Evolutionary conservation across 2,888 invertebrate species (phyloP).

Genomic region (Gymnocheta viridis): DNA sequence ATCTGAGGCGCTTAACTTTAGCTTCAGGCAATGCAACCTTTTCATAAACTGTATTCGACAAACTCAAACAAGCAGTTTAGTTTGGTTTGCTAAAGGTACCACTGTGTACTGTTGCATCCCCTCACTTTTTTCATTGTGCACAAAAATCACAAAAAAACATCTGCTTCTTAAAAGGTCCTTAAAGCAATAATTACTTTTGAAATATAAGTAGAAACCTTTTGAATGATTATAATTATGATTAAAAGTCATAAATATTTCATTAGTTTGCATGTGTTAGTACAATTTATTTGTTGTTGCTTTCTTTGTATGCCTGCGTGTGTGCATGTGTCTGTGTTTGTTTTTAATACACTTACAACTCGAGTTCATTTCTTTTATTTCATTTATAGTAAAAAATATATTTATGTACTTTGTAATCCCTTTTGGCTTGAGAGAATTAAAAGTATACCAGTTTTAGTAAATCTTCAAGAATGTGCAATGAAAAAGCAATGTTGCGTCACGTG

Average conservation of each 20-base stretch:
- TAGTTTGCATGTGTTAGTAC: not conserved
- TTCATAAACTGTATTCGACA: too few relatives aligned
- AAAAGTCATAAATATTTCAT: constrained; percentile 52
- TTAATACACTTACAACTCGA: constrained; percentile 35
- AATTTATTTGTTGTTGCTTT: not conserved
- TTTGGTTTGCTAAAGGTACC: not conserved
- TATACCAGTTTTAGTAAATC: constrained; percentile 41
- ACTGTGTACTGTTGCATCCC: not conserved
- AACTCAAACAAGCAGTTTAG: too few relatives aligned
- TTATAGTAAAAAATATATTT: constrained; percentile 19
- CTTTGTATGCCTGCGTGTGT: not conserved
- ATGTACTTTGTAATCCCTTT: constrained; percentile 26
- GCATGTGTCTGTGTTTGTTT: not conserved
- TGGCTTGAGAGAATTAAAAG: constrained; percentile 27
- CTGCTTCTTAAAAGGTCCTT: constrained; percentile 25
- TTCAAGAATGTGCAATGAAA: constrained; percentile 29
- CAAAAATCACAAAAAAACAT: not conserved
- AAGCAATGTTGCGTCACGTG: constrained; percentile 66
- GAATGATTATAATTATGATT: constrained; percentile 34
- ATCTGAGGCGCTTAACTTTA: too few relatives aligned
- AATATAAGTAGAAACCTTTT: not conserved
- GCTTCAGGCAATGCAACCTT: too few relatives aligned
- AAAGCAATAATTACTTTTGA: constrained; percentile 30
- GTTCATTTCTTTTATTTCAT: constrained; percentile 21
- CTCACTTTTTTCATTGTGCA: not conserved